phyloP scores from a whole-genome alignment of 2,797 vertebrate species.

The Aulostomus chinensis region DNA sequence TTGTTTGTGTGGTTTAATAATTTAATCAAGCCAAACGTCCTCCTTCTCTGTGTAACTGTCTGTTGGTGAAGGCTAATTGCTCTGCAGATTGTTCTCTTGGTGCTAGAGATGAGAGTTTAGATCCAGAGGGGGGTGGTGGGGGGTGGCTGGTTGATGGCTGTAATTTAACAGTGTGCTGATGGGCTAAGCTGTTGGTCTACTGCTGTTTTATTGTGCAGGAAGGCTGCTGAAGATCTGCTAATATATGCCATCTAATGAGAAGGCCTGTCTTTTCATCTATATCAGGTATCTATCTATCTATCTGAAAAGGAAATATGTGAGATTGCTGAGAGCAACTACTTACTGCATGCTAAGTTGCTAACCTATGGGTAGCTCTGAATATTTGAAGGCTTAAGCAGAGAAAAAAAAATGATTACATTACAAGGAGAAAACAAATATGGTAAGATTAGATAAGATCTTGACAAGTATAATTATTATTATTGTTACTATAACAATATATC shows the following conservation, averaged over 20 bases:
- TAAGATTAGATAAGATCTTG: conserved; percentile 15
- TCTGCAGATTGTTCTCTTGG: conserved; percentile 84
- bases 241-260: conserved; percentile 58
- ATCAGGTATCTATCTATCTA: neutral
- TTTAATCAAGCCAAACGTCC: conserved; percentile 82
- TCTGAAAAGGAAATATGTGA: neutral
- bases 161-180: conserved; percentile 78
- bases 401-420: neutral
- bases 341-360: neutral
- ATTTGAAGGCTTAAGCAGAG: neutral
- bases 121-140: conserved; percentile 62
- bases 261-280: conserved; percentile 16
- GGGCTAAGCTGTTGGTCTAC: conserved; percentile 72
- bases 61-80: conserved; percentile 83
- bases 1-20: conserved; percentile 82
- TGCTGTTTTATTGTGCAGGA: conserved; percentile 74
- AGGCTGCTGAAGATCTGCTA: conserved; percentile 69
- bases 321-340: neutral
- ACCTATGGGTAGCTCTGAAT: neutral
- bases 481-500: neutral
- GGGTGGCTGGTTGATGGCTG: conserved; percentile 68
- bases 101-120: conserved; percentile 81
- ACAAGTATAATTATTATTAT: neutral
- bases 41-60: conserved; percentile 79
- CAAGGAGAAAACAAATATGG: conserved; percentile 9